Percentiles rank a stretch among this genome's conserved stretches.
phyloP scores from a whole-genome alignment of 2,113 vertebrate genomes.

The Sylvietta virens region DNA sequence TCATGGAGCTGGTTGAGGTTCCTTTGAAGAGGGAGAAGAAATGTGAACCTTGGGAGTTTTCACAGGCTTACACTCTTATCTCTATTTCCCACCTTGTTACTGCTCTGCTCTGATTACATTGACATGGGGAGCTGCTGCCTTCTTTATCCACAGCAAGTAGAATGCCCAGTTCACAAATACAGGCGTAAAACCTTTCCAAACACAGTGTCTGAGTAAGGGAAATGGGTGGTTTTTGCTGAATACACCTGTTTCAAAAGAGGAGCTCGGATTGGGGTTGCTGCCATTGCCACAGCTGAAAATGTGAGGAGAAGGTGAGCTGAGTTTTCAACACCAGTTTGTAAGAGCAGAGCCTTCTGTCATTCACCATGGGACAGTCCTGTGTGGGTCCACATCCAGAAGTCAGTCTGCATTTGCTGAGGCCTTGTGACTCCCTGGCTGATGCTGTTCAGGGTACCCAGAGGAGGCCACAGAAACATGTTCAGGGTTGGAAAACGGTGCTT shows the following conservation, averaged over 20 bases:
- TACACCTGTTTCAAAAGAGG: not conserved
- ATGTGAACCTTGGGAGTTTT: not conserved
- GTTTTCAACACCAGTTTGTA: not conserved
- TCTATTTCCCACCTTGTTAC: not conserved
- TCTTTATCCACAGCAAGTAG: not conserved
- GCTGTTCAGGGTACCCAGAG: not conserved
- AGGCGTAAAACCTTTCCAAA: not conserved
- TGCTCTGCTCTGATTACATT: not conserved
- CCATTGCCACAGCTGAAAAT: not conserved
- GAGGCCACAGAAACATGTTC: not conserved
- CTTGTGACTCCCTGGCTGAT: not conserved
- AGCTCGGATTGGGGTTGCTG: not conserved
- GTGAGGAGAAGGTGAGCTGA: not conserved
- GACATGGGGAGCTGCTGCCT: not conserved
- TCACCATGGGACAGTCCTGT: not conserved
- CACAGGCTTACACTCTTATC: not conserved
- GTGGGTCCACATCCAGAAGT: not conserved
- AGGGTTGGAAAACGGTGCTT: not conserved
- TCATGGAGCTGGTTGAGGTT: not conserved
- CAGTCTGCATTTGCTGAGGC: not conserved
- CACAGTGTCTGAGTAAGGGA: not conserved
- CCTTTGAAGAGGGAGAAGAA: not conserved
- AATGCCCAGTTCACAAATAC: not conserved
- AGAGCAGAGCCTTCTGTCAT: not conserved
- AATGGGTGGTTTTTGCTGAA: not conserved